Evolutionary conservation across 2,888 invertebrate species (phyloP), one percentile per base, ranked within the genome.

Genomic region (Cantharis rufa): DNA sequence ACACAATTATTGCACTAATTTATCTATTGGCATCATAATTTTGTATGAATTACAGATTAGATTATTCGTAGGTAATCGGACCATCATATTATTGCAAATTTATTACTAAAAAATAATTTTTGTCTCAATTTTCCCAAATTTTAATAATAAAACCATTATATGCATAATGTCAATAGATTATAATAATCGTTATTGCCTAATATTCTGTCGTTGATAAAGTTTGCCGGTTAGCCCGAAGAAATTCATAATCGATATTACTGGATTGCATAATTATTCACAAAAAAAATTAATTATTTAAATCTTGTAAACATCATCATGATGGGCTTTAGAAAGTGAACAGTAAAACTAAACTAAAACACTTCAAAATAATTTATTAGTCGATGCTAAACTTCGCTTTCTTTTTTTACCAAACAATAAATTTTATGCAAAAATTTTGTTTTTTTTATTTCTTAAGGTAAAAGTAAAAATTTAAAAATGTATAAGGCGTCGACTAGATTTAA

Each of bases 331-430:
- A 64, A 64, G 64, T 64, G n/a, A 15, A 21, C 64, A 18, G 21
- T 64, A 64, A 64, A 64, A 64, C 64, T 64, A 64, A 64, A 64
- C 64, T 64, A 64, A 64, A 64, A 64, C 64, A 18, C 21, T n/a
- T n/a, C 21, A 21, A 21, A 13, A 64, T 64, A 64, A 64, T 64
- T 64, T 64, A 21, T 64, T 13, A 16, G 21, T 64, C 13, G 21
- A 64, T 48, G 13, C 1, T 64, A 64, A 64, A 64, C 21, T 21
- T 64, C 15, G 21, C 15, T 15, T 64, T 64, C 15, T 10, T 21
- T 64, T 18, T 18, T 1, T 21, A 13, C 21, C 2, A 21, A 18
- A 21, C 64, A 16, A 64, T 64, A 64, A 64, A 64, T 21, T 64
- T 64, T 1, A 64, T 21, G 64, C n/a, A 64, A 64, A 21, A 64